These are phyloP conservation scores for Caenorhabditis sp. DNA, from an alignment of 2,888 invertebrate species.

Conservation along the genomic window DNA sequence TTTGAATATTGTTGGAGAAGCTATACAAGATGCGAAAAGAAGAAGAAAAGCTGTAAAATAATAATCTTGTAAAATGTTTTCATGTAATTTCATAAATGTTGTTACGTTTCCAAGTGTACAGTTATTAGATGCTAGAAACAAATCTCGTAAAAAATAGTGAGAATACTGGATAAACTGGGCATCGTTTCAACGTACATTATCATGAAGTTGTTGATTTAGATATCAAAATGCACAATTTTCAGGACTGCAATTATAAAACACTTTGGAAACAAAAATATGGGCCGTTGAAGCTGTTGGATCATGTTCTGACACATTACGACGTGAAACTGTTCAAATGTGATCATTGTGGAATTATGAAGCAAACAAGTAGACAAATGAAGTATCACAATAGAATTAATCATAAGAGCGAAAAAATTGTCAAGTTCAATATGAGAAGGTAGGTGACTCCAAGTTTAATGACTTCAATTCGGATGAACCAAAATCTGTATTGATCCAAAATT, in stretches of 20 bases:
- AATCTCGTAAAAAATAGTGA: too few species aligned
- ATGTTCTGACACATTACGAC: neutral
- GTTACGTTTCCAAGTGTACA: too few species aligned
- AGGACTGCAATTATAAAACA: neutral
- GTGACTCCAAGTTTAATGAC: too few species aligned
- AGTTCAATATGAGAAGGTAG: neutral
- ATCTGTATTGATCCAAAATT: too few species aligned
- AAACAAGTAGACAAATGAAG: neutral
- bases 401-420: neutral
- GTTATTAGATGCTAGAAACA: too few species aligned
- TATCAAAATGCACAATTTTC: neutral
- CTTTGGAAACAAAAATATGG: neutral
- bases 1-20: neutral
- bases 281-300: neutral
- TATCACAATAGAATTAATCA: neutral
- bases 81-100: neutral
- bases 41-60: conserved; percentile 1
- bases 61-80: neutral
- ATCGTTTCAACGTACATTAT: too few species aligned
- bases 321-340: neutral
- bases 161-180: too few species aligned
- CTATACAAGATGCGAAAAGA: neutral
- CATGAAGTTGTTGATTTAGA: too few species aligned
- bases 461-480: too few species aligned
- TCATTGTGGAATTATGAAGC: neutral